A percentile compares a stretch with the other conserved stretches of the same genome.
These are phyloP conservation scores for Perca schrenkii DNA, from an alignment of 2,113 vertebrate genomes.

Conservation along the genomic window DNA sequence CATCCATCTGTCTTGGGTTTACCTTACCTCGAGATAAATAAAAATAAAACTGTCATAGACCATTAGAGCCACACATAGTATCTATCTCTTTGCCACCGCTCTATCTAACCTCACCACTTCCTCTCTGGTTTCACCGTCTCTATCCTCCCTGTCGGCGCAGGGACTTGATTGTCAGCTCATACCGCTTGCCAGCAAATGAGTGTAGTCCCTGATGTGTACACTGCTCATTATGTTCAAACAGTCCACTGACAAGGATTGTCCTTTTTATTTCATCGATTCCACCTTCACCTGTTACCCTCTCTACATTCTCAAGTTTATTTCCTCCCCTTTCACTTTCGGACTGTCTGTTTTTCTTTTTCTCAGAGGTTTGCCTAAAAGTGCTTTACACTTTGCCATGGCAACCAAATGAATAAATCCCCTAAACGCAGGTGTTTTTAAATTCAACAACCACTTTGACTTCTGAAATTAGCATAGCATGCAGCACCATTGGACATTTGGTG, in stretches of 20 bases:
- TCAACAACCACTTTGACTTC: constrained; percentile 8
- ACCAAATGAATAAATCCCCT: constrained; percentile 2
- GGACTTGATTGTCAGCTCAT: constrained; percentile 10
- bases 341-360: not conserved
- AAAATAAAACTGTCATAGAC: constrained; percentile 14
- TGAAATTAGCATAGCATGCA: not conserved
- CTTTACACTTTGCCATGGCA: constrained; percentile 38
- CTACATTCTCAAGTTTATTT: constrained; percentile 9
- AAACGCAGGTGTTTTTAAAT: not conserved
- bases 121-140: constrained; percentile 14
- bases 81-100: not conserved
- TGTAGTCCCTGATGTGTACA: not conserved
- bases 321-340: constrained; percentile 3
- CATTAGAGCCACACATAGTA: not conserved
- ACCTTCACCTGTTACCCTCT: not conserved
- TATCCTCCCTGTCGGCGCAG: not conserved
- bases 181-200: not conserved
- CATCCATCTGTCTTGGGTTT: not conserved
- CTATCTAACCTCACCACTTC: not conserved
- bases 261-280: constrained; percentile 33
- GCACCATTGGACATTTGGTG: not conserved
- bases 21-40: not conserved
- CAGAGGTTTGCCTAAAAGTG: not conserved
- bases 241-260: constrained; percentile 1
- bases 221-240: constrained; percentile 14